Evolutionary conservation across 2,797 vertebrate genomes (phyloP), one percentile per base, ranked within the genome.

Genomic region (Artibeus lituratus): DNA sequence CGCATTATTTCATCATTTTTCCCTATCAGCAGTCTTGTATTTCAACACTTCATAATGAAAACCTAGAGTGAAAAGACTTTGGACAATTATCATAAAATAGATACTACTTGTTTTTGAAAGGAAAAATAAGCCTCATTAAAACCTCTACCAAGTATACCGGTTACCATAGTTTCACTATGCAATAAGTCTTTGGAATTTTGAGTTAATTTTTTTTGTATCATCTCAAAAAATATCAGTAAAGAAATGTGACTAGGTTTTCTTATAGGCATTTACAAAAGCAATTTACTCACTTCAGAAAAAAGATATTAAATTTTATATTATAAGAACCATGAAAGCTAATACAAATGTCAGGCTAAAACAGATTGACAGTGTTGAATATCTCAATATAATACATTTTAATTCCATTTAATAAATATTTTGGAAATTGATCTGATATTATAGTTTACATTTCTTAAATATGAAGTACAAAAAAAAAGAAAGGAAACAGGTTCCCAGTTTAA

Each of bases 1-100:
- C 39, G 37, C 8, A 78, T 94, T 81, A 51, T 82, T 92, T 81
- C 47, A 84, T 55, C 10, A 83, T 42, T 77, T 62, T 81, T 78
- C 53, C 18, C 51, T 57, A 69, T 59, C 70, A 91, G 39, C 32
- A 49, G 12, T 51, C 32, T 90, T 92, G 35, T 53, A 80, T 92
- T 89, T 90, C 73, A 93, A 92, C 32, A 92, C 35, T 87, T 83
- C 19, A 94, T 59, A 92, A 77, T 49, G 16, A 87, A 94, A 95
- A 65, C 24, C 73, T 85, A 49, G 10, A 94, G 22, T 86, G 57
- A 91, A 90, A 87, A 96, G 42, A 51, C 53, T 80, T 16, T 70
- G 7, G 42, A 69, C 3, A 32, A 8, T 70, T 78, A 53, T 80
- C 4, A 69, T n/a, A 65, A 65, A 84, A 82, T 12, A 82, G 42